Base-by-base conservation (phyloP, 2,797 vertebrate genomes). In the Syngnathus rostellatus region DNA sequence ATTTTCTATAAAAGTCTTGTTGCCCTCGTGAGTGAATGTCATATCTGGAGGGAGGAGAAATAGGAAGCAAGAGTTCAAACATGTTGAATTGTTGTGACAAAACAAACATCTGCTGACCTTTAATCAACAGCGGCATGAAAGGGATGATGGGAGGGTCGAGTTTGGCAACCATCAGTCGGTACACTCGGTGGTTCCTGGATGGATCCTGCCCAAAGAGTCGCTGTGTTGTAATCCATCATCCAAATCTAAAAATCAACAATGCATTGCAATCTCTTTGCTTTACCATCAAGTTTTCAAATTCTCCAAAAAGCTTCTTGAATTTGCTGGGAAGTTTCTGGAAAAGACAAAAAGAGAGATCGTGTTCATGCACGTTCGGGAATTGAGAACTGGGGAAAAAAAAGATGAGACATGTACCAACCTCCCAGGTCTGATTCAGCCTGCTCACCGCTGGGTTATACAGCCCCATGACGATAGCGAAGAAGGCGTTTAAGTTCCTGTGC, bases 231-330 rank as follows among this genome's bases (percentile, higher is more conserved):
- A 78, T 80, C 74, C 58, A 74, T 82, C 73, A 78, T 31, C 31
- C 57, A 43, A 41, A 45, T 6, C 53, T 45, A 62, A 2, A 38
- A 48, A 31, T 16, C 62, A 23, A 19, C n/a, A 41, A 43, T 41
- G 8, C 59, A 41, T 43, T 12, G 1, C 37, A 64, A 51, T 7
- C 39, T 51, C 62, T 1, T 63, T 1, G 23, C 87, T 92, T 93
- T 80, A 98, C 97, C 97, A 99, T 98, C 85, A 98, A 85, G 89
- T 93, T 98, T 90, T 99, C 97, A 93, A 98, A 99, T 87, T 99
- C 97, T 7, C 89, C 90, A 41, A 95, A 98, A 90, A 94, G 96
- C 91, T 95, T 99, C 89, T 95, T 98, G 84, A 99, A 99, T 86
- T 99, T 99, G 89, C 93, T 94, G 70, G 97, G 96, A 85, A 99